These are phyloP conservation scores for Rhopalosiphum nymphaeae DNA, from an alignment of 2,888 invertebrate species.

Conservation along the genomic window DNA sequence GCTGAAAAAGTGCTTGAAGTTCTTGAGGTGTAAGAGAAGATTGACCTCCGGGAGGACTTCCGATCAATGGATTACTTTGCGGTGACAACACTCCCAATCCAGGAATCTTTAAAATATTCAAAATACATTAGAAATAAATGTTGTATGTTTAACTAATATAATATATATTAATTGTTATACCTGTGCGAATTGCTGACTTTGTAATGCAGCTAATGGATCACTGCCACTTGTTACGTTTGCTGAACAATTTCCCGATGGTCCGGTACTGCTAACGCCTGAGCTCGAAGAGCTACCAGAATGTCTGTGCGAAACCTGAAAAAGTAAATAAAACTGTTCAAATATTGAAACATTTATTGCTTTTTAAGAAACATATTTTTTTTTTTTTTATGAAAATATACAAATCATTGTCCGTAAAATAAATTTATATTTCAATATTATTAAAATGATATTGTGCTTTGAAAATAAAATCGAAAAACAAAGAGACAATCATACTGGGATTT, in stretches of 20 bases:
- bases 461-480: not conserved
- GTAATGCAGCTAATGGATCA: constrained; percentile 54
- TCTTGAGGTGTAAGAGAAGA: constrained; percentile 71
- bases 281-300: constrained; percentile 71
- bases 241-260: constrained; percentile 69
- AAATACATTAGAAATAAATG: constrained; percentile 55
- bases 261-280: constrained; percentile 72
- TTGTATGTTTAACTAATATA: not conserved
- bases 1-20: constrained; percentile 69
- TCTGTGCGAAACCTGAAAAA: constrained; percentile 69
- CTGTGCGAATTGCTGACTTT: constrained; percentile 58
- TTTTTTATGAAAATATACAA: constrained; percentile 1
- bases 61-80: constrained; percentile 71
- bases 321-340: constrained; percentile 56
- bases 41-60: constrained; percentile 68
- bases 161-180: constrained; percentile 30
- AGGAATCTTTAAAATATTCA: constrained; percentile 38
- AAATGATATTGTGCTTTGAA: not conserved
- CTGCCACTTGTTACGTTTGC: constrained; percentile 50
- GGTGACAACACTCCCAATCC: constrained; percentile 67
- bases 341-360: constrained; percentile 37
- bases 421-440: not conserved
- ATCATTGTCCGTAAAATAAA: not conserved
- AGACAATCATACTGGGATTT: not conserved
- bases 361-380: not conserved